Percentiles rank a stretch among this genome's conserved stretches.
Conservation (phyloP, 2,888 invertebrate species). For the Archips xylosteana region DNA sequence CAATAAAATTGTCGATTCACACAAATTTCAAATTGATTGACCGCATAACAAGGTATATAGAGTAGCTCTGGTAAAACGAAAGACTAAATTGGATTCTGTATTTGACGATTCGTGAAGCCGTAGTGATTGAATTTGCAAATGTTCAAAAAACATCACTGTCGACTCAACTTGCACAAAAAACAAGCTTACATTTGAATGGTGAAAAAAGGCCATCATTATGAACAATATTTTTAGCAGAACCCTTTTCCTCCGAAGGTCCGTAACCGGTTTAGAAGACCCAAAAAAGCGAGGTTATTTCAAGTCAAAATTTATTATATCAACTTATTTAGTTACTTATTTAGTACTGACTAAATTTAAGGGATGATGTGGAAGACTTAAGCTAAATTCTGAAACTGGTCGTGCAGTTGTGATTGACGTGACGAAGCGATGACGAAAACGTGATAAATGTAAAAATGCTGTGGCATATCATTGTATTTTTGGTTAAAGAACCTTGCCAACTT, state of each 20-base stretch:
- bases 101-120: background rate
- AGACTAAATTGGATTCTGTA: too few species aligned
- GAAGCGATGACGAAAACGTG: background rate
- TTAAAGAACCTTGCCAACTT: background rate
- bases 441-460: background rate
- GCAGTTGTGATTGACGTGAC: too few species aligned
- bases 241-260: background rate
- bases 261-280: slow-evolving; percentile 11
- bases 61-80: too few species aligned
- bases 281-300: slow-evolving; percentile 6
- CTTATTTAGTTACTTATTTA: slow-evolving; percentile 1
- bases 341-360: background rate
- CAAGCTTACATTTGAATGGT: background rate
- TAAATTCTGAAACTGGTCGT: too few species aligned
- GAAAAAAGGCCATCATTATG: slow-evolving; percentile 3
- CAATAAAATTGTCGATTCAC: too few species aligned
- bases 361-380: too few species aligned
- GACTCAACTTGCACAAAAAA: background rate
- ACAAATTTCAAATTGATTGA: too few species aligned
- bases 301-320: background rate
- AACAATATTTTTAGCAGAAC: background rate
- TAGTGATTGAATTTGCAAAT: background rate
- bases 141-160: background rate
- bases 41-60: too few species aligned
- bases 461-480: background rate